phyloP scores from a whole-genome alignment of 2,888 invertebrate species.

The Drosophila pseudotakahashii region DNA sequence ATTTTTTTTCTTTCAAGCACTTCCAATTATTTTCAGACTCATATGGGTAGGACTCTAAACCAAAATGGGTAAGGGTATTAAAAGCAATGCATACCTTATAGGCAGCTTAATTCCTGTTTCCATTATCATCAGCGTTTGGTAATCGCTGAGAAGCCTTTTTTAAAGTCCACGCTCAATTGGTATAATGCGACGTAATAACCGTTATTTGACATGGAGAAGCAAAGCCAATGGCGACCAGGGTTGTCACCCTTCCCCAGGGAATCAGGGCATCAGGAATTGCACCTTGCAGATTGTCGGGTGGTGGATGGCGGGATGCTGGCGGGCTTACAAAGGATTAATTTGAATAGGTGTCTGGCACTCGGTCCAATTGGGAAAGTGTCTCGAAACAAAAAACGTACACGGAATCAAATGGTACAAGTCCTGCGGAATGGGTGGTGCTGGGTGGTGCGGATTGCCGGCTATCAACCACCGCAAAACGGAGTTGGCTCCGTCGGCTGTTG shows the following conservation, averaged over 20 bases:
- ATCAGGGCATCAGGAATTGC: conserved; percentile 15
- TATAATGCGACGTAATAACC: conserved; percentile 73
- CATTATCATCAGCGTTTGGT: conserved; percentile 49
- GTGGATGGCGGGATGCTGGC: conserved; percentile 49
- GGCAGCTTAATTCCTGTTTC: not conserved
- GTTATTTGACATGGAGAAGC: conserved; percentile 46
- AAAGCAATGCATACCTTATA: not conserved
- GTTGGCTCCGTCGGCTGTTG: conserved; percentile 70
- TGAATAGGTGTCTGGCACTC: conserved; percentile 67
- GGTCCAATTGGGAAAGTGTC: conserved; percentile 73
- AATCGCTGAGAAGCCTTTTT: conserved; percentile 56
- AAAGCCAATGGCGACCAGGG: conserved; percentile 32
- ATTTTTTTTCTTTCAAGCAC: too few relatives aligned
- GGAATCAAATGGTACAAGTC: conserved; percentile 26
- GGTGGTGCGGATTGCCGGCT: conserved; percentile 42
- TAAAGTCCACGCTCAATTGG: conserved; percentile 72
- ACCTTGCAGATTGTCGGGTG: conserved; percentile 55
- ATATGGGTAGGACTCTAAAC: too few relatives aligned
- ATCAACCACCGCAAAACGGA: conserved; percentile 51
- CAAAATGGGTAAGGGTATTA: too few relatives aligned
- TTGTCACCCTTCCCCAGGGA: conserved; percentile 40
- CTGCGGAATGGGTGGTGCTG: conserved; percentile 1
- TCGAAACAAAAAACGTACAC: conserved; percentile 52
- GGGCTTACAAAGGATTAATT: conserved; percentile 78
- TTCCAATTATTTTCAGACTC: too few relatives aligned